Percentiles rank a stretch among this genome's conserved stretches.
Evolutionary conservation across 1,140 invertebrate genomes (phyloP).

Genomic region (Laodelphax striatellus): DNA sequence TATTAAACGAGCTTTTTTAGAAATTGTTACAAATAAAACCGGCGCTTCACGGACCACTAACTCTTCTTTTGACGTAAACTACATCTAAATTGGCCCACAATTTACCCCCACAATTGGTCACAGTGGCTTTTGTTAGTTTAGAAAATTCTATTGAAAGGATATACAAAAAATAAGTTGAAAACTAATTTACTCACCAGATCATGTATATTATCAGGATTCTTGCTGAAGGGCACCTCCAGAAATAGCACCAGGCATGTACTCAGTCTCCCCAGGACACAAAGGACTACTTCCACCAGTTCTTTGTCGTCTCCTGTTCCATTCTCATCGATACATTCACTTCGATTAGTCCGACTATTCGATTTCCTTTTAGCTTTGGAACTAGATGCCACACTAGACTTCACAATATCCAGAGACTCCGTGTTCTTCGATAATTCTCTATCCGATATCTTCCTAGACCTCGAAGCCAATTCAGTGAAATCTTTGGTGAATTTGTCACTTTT

Average conservation of each 20-base stretch:
- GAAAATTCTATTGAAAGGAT: no score
- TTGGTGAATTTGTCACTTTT: neutral
- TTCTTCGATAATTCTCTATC: neutral
- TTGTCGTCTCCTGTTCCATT: neutral
- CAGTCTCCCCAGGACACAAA: slow-evolving; percentile 36
- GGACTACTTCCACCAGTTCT: slow-evolving; percentile 9
- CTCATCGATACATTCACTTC: neutral
- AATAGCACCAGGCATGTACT: slow-evolving; percentile 62
- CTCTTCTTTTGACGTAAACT: no score
- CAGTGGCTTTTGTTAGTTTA: no score
- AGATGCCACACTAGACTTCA: neutral
- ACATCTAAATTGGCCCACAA: no score
- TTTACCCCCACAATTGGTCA: no score
- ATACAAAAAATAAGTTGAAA: no score
- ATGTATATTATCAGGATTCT: slow-evolving; percentile 50
- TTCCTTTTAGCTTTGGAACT: neutral
- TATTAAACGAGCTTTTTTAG: no score
- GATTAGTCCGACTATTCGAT: neutral
- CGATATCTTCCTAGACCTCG: neutral
- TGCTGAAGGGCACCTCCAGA: slow-evolving; percentile 48
- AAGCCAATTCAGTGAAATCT: neutral
- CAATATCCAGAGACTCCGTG: neutral
- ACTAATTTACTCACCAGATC: slow-evolving; percentile 55
- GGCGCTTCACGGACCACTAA: no score
- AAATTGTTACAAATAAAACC: no score